These are phyloP conservation scores for Gadus chalcogrammus DNA, from an alignment of 2,113 vertebrate species.

Conservation along the genomic window DNA sequence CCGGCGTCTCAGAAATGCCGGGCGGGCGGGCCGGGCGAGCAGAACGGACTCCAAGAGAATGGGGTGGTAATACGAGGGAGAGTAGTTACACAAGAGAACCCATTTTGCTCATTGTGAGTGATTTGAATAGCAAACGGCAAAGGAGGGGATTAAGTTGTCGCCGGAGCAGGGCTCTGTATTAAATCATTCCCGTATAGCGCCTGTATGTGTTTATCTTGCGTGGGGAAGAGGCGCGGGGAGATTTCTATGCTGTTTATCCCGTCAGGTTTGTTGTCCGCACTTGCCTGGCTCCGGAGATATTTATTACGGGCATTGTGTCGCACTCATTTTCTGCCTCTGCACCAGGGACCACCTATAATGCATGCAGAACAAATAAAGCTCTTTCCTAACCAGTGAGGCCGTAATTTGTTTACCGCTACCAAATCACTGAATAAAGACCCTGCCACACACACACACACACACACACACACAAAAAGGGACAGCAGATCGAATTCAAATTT, in stretches of 20 bases:
- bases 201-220: conserved; percentile 57
- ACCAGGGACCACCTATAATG: conserved; percentile 49
- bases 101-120: conserved; percentile 54
- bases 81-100: conserved; percentile 44
- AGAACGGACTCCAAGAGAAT: conserved; percentile 14
- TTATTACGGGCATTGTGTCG: conserved; percentile 67
- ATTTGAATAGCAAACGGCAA: conserved; percentile 55
- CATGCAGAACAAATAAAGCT: conserved; percentile 53
- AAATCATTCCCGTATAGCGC: conserved; percentile 60
- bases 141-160: conserved; percentile 67
- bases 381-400: conserved; percentile 45
- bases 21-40: no score
- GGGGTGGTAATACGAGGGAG: conserved; percentile 37
- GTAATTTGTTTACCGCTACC: conserved; percentile 62
- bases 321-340: conserved; percentile 56
- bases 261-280: conserved; percentile 60
- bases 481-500: background rate
- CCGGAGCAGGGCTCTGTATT: conserved; percentile 48
- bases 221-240: conserved; percentile 53
- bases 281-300: conserved; percentile 66
- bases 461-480: background rate
- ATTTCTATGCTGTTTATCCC: conserved; percentile 66
- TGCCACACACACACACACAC: background rate
- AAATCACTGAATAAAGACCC: conserved; percentile 23
- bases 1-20: no score